These are phyloP conservation scores for Psittacula cyanocephala DNA, from an alignment of 2,113 vertebrate genomes.

Conservation along the genomic window DNA sequence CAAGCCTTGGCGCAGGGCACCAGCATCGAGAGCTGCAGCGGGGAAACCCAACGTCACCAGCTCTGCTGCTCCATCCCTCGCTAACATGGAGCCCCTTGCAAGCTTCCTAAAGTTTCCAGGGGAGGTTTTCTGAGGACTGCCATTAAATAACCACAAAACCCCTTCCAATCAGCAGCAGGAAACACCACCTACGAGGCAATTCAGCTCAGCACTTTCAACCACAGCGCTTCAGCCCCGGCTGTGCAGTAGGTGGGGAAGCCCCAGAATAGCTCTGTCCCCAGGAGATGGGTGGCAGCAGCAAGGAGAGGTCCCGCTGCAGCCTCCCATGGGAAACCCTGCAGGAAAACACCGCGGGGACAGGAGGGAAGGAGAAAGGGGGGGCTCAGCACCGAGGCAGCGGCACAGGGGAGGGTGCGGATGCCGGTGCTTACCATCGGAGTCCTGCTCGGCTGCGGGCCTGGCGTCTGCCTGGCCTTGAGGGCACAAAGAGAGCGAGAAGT, in stretches of 20 bases:
- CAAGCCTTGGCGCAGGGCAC: too few relatives aligned
- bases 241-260: background rate
- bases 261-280: background rate
- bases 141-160: background rate
- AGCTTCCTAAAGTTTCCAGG: background rate
- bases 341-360: background rate
- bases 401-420: background rate
- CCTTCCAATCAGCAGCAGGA: background rate
- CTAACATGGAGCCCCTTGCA: rapidly evolving
- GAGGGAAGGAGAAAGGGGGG: background rate
- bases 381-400: background rate
- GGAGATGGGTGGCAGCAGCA: background rate
- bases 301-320: background rate
- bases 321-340: background rate
- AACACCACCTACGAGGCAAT: background rate
- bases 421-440: conserved; percentile 64
- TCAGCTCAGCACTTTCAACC: background rate
- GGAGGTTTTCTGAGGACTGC: background rate
- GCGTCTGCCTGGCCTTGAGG: conserved; percentile 61
- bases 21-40: background rate
- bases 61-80: background rate
- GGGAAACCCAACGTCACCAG: rapidly evolving
- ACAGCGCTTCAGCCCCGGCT: background rate
- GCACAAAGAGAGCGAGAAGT: conserved; percentile 42
- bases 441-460: conserved; percentile 44